Conservation (phyloP, 2,797 vertebrate species). For the Galago senegalensis region DNA sequence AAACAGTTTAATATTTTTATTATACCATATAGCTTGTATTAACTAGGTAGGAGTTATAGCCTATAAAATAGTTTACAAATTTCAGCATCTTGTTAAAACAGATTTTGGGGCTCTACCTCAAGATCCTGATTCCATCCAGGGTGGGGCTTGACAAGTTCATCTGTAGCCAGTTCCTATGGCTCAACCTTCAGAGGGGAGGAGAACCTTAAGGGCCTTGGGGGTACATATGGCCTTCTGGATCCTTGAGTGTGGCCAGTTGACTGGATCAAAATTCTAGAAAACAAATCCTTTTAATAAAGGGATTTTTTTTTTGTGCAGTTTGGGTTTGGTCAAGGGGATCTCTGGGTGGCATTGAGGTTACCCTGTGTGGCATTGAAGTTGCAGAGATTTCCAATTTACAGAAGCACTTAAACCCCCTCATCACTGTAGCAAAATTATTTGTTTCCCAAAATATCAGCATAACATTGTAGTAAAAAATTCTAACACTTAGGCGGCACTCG, state of each 20-base stretch:
- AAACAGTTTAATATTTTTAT: neutral
- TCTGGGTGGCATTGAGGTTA: too few relatives aligned
- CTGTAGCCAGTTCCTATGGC: neutral
- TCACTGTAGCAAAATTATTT: neutral
- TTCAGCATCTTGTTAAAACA: neutral
- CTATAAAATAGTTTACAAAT: neutral
- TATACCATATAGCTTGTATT: neutral
- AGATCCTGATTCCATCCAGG: neutral
- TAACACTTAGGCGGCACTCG: too few relatives aligned
- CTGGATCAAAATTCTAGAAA: too few relatives aligned
- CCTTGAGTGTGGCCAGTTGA: too few relatives aligned
- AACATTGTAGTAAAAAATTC: neutral
- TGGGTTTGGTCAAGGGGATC: too few relatives aligned
- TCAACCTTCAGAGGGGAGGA: neutral
- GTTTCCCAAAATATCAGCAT: conserved; percentile 5
- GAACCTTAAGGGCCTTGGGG: too few relatives aligned
- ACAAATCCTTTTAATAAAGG: too few relatives aligned
- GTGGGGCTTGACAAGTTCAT: neutral
- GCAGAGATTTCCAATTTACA: neutral
- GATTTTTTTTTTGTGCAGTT: too few relatives aligned
- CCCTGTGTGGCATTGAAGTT: neutral
- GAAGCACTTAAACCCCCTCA: neutral
- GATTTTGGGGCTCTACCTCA: neutral
- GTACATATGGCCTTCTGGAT: too few relatives aligned
- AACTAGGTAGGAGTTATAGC: neutral